Evolutionary conservation across 2,888 invertebrate species (phyloP), one percentile per base, ranked within the genome.

Genomic region (Amiota mariae): DNA sequence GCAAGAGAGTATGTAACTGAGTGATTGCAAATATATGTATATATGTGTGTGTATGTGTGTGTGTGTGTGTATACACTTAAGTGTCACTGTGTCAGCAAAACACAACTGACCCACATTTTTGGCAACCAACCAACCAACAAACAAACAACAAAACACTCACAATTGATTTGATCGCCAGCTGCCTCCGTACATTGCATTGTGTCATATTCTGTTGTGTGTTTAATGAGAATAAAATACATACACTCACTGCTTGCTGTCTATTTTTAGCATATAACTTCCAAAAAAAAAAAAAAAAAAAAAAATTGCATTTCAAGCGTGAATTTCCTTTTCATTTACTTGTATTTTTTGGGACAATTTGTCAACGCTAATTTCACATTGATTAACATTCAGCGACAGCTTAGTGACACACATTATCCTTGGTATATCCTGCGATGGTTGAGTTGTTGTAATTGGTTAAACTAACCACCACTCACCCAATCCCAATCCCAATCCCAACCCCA

Each of bases 1-100:
- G 36, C 36, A 36, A 36, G 36, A 6, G 36, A 6, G 36, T 36
- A 6, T 2, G 36, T 36, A 3, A 2, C 2, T 24, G 24, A 2
- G 24, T 24, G 24, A 3, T 1, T 24, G 36, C 36, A 59, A 59
- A 6, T 59, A 24, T 20, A 18, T 59, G 11, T 20, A 63, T 74
- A 63, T 74, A 24, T 70, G 71, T 36, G 61, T 75, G 74, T 24
- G 24, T 24, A 24, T 3, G 3, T 61, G 11, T 61, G 61, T 61
- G 61, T 73, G 63, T 64, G 70, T 61, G 63, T 49, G 70, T 20
- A n/a, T 79, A 72, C 77, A 86, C 85, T 86, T 82, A 81, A 83
- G 81, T 79, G 86, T 84, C 80, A 80, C 76, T 79, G 85, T 85
- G 85, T 79, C 83, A 85, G 84, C 80, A 85, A 59, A 82, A 83